Evolutionary conservation across 2,797 vertebrate species (phyloP).

Genomic region (Artibeus lituratus): DNA sequence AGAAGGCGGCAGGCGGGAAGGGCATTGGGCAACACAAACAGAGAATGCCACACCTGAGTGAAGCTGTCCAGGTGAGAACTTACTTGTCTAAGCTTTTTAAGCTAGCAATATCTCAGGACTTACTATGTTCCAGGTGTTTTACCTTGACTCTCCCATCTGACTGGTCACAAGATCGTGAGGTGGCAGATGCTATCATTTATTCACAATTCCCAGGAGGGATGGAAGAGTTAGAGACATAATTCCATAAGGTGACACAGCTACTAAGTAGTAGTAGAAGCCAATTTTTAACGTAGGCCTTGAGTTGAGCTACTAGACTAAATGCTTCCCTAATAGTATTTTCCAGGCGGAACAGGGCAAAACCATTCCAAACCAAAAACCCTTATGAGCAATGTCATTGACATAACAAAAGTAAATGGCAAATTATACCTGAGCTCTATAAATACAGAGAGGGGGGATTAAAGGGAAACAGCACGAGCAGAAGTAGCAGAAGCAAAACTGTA

Average conservation of each 20-base stretch:
- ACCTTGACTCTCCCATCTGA: neutral
- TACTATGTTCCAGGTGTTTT: neutral
- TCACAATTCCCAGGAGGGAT: neutral
- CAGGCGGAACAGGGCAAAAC: neutral
- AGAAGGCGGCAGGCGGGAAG: neutral
- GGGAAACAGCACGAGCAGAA: neutral
- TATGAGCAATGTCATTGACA: neutral
- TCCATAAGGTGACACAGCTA: neutral
- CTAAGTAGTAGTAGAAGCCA: neutral
- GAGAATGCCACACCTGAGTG: neutral
- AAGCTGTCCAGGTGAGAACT: neutral
- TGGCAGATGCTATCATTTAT: neutral
- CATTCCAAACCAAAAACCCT: neutral
- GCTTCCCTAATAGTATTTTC: neutral
- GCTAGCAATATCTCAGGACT: neutral
- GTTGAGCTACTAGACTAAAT: neutral
- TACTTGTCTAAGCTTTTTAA: neutral
- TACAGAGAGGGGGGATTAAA: neutral
- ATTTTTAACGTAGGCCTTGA: neutral
- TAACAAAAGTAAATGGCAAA: neutral
- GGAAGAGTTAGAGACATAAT: neutral
- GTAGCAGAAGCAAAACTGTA: neutral
- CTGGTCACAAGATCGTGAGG: neutral
- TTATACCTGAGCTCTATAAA: neutral
- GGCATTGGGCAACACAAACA: neutral